Percentiles rank a stretch among this genome's conserved stretches.
These are phyloP conservation scores for Marisa cornuarietis DNA, from an alignment of 1,140 invertebrate species.

Conservation along the genomic window DNA sequence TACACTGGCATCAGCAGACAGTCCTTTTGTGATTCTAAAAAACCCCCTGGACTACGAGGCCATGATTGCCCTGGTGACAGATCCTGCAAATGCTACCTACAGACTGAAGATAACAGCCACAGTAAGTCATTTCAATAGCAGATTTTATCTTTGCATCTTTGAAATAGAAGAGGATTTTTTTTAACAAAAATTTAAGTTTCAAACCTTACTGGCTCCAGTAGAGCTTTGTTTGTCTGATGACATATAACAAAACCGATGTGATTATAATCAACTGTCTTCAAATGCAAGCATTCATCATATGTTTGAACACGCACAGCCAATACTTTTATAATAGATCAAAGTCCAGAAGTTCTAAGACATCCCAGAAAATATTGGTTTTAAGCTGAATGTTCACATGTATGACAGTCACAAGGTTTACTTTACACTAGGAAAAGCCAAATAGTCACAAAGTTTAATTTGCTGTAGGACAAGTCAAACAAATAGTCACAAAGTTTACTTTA, in stretches of 20 bases:
- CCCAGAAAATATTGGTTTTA: background rate
- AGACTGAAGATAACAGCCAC: conserved; percentile 35
- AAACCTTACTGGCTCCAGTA: too few relatives aligned
- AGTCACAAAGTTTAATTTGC: background rate
- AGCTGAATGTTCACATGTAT: conserved; percentile 16
- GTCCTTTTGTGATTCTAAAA: conserved; percentile 18
- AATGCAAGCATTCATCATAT: too few relatives aligned
- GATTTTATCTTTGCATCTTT: too few relatives aligned
- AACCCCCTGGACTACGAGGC: conserved; percentile 33
- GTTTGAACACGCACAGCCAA: too few relatives aligned
- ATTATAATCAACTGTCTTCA: too few relatives aligned
- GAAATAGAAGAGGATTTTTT: too few relatives aligned
- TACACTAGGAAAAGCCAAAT: background rate
- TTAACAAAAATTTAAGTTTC: too few relatives aligned
- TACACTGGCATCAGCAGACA: background rate
- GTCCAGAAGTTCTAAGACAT: background rate
- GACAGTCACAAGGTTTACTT: background rate
- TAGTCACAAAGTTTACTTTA: background rate
- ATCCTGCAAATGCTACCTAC: conserved; percentile 14
- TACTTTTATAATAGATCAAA: too few relatives aligned
- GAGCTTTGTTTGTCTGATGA: too few relatives aligned
- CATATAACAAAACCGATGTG: too few relatives aligned
- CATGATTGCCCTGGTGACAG: conserved; percentile 7
- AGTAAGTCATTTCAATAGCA: conserved; percentile 20
- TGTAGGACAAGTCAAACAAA: background rate